phyloP scores from a whole-genome alignment of 2,797 vertebrate species.

The Nothura maculosa region DNA sequence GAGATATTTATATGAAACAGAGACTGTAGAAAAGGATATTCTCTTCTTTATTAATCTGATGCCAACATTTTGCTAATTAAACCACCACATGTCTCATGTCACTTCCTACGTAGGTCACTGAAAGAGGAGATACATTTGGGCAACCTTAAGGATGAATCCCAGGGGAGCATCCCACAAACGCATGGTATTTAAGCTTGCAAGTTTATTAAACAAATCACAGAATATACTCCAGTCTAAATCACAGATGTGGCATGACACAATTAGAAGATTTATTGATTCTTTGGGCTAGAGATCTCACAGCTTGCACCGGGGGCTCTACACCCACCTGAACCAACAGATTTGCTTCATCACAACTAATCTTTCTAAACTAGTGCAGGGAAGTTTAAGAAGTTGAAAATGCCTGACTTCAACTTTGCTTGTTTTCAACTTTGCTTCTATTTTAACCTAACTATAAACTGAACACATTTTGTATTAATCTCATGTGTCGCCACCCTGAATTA shows the following conservation, averaged over 20 bases:
- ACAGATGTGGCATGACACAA: conserved; percentile 78
- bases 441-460: conserved; percentile 54
- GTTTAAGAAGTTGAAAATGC: conserved; percentile 66
- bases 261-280: conserved; percentile 84
- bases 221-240: conserved; percentile 69
- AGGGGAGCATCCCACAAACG: conserved; percentile 70
- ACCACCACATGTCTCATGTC: conserved; percentile 72
- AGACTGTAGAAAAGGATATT: conserved; percentile 78
- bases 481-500: conserved; percentile 50
- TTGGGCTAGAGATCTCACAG: conserved; percentile 78
- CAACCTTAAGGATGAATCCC: conserved; percentile 74
- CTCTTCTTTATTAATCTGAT: conserved; percentile 77
- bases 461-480: conserved; percentile 65
- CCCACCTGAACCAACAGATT: conserved; percentile 75
- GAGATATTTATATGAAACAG: conserved; percentile 78
- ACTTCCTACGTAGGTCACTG: conserved; percentile 74
- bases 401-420: conserved; percentile 74
- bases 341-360: conserved; percentile 67
- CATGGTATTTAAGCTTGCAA: conserved; percentile 75
- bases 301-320: conserved; percentile 74
- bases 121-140: conserved; percentile 70
- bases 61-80: conserved; percentile 75
- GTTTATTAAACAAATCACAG: conserved; percentile 80
- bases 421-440: conserved; percentile 76
- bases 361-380: conserved; percentile 57